Percentiles rank a stretch among this genome's conserved stretches.
phyloP scores from a whole-genome alignment of 2,888 invertebrate species.

The Andrena minutula region DNA sequence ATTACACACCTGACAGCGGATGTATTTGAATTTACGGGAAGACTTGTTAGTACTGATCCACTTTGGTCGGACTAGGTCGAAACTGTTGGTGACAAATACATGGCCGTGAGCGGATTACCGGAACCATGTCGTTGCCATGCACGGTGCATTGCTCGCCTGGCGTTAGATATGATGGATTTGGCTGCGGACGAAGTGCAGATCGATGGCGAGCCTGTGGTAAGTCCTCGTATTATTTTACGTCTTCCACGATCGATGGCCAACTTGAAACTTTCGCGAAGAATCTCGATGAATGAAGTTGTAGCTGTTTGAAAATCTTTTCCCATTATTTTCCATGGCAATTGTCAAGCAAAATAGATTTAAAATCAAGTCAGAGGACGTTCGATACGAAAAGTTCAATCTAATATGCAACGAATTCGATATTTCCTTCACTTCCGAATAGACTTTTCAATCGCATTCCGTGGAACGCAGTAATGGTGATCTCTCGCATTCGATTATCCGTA shows the following conservation, averaged over 20 bases:
- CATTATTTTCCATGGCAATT: neutral
- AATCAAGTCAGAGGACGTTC: neutral
- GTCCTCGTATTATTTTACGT: constrained; percentile 64
- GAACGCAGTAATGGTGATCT: constrained; percentile 8
- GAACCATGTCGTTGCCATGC: constrained; percentile 96
- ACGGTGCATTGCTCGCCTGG: constrained; percentile 94
- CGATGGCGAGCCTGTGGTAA: constrained; percentile 94
- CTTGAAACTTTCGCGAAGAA: neutral
- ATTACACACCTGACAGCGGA: constrained; percentile 12
- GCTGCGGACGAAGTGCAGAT: constrained; percentile 93
- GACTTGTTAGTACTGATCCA: constrained; percentile 58
- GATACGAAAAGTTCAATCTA: neutral
- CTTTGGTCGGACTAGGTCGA: constrained; percentile 90
- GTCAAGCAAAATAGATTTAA: neutral
- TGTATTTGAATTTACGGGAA: constrained; percentile 50
- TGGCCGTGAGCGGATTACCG: constrained; percentile 98
- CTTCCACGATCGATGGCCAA: neutral
- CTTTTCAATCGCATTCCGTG: constrained; percentile 7
- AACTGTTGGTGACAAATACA: constrained; percentile 99
- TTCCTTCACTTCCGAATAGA: neutral
- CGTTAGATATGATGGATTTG: constrained; percentile 98
- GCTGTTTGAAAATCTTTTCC: neutral
- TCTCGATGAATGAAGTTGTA: neutral
- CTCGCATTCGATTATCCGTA: constrained; percentile 46
- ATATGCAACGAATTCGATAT: neutral